These are phyloP conservation scores for Adrianichthys oophorus DNA, from an alignment of 2,797 vertebrate genomes.

Conservation along the genomic window DNA sequence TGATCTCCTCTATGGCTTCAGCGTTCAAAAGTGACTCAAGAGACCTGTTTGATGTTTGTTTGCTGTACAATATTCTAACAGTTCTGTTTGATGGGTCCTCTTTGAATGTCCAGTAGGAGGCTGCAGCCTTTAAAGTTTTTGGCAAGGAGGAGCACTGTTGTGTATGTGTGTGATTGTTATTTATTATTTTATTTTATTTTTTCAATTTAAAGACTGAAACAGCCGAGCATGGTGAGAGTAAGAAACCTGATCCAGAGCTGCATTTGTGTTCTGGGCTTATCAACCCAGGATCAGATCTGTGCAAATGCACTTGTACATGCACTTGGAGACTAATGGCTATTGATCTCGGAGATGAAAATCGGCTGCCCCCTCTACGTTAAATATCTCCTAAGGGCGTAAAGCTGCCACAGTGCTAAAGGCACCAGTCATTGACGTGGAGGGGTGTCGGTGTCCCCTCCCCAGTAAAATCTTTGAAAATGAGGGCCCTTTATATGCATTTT, in stretches of 20 bases:
- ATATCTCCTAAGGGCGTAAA: constrained; percentile 65
- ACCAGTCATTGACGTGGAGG: too few relatives aligned
- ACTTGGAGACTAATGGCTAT: constrained; percentile 71
- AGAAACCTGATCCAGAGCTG: constrained; percentile 65
- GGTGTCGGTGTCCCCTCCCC: too few relatives aligned
- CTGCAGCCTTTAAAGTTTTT: constrained; percentile 3
- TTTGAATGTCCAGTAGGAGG: constrained; percentile 53
- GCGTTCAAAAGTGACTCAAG: constrained; percentile 30
- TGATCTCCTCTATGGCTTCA: constrained; percentile 40
- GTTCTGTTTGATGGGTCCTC: constrained; percentile 3
- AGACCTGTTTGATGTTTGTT: constrained; percentile 39
- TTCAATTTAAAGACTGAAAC: too few relatives aligned
- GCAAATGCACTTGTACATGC: constrained; percentile 12
- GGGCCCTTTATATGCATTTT: too few relatives aligned
- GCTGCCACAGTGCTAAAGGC: constrained; percentile 39
- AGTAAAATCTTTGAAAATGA: too few relatives aligned
- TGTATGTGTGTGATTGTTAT: not conserved
- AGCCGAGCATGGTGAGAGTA: too few relatives aligned
- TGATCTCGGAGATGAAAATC: constrained; percentile 72
- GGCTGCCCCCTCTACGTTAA: constrained; percentile 59
- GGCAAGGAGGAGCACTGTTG: constrained; percentile 5
- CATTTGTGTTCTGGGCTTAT: constrained; percentile 68
- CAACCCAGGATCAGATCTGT: constrained; percentile 59
- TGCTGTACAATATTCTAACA: constrained; percentile 31
- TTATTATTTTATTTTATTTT: too few relatives aligned